Evolutionary conservation across 2,797 vertebrate species (phyloP).

Genomic region (Gadopsis marmoratus): DNA sequence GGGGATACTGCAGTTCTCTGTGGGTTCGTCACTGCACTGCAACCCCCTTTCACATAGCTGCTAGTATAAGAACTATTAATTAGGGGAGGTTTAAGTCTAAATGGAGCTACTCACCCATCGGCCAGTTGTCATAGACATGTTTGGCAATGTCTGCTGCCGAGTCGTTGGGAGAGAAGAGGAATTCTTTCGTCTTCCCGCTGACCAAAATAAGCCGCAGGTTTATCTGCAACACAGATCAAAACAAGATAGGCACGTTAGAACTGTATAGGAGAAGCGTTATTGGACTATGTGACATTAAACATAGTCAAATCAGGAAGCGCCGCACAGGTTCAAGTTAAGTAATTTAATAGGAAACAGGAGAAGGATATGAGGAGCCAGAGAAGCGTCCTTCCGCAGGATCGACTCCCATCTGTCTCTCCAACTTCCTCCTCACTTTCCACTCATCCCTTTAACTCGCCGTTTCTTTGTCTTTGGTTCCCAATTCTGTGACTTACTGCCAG

Average conservation of each 20-base stretch:
- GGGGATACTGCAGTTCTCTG: not conserved
- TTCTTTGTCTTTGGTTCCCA: conserved; percentile 27
- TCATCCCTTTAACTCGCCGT: not conserved
- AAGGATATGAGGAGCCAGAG: conserved; percentile 54
- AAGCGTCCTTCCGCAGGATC: conserved; percentile 54
- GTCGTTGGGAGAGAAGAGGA: conserved; percentile 96
- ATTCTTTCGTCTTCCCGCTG: conserved; percentile 98
- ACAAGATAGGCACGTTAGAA: not conserved
- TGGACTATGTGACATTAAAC: conserved; percentile 13
- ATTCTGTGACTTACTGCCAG: conserved; percentile 16
- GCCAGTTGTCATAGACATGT: conserved; percentile 98
- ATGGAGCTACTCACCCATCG: conserved; percentile 90
- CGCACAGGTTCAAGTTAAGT: conserved; percentile 33
- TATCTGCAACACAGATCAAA: conserved; percentile 87
- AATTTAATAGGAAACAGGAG: conserved; percentile 62
- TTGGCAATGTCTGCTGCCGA: conserved; percentile 98
- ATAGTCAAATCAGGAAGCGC: conserved; percentile 34
- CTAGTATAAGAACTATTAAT: too few species aligned
- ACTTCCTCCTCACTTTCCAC: conserved; percentile 56
- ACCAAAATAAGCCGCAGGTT: conserved; percentile 98
- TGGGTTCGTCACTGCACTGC: too few species aligned
- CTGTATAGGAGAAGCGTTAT: not conserved
- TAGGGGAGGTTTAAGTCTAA: not conserved
- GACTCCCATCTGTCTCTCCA: conserved; percentile 51
- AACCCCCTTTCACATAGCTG: too few species aligned